Conservation (phyloP, 2,888 invertebrate species). For the Teinopalpus imperialis region DNA sequence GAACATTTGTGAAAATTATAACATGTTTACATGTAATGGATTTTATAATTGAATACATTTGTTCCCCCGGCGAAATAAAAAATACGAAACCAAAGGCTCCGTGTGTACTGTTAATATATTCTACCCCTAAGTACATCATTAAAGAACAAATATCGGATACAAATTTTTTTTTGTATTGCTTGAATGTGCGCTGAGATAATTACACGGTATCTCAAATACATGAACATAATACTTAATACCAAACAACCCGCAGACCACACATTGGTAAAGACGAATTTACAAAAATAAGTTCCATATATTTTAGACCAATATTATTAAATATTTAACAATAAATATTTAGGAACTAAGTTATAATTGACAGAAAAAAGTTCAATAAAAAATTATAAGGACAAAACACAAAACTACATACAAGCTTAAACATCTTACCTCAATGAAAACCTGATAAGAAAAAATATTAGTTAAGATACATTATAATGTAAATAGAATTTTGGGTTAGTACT, state of each 20-base stretch:
- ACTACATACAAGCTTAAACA: conserved; percentile 61
- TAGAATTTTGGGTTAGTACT: conserved; percentile 11
- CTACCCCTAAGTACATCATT: not conserved
- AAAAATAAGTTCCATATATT: not conserved
- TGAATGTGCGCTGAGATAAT: no score
- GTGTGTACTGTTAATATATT: conserved; percentile 1
- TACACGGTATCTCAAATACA: not conserved
- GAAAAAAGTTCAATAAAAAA: conserved; percentile 36
- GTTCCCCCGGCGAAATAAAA: conserved; percentile 1
- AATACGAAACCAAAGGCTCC: not conserved
- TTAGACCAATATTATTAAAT: not conserved
- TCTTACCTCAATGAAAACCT: conserved; percentile 74
- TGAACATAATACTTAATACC: not conserved
- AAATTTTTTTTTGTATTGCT: not conserved
- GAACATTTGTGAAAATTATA: not conserved
- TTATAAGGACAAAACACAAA: conserved; percentile 49
- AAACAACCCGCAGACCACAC: not conserved
- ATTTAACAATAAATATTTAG: not conserved
- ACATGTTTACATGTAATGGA: not conserved
- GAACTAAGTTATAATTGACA: conserved; percentile 14
- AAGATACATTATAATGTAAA: conserved; percentile 27
- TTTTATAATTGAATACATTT: conserved; percentile 10
- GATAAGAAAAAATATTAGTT: conserved; percentile 61
- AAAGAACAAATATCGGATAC: conserved; percentile 5
- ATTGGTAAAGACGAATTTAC: conserved; percentile 3